phyloP scores from a whole-genome alignment of 92 coral and sea anemone genomes.

The Hydrozoanthus gracilis region DNA sequence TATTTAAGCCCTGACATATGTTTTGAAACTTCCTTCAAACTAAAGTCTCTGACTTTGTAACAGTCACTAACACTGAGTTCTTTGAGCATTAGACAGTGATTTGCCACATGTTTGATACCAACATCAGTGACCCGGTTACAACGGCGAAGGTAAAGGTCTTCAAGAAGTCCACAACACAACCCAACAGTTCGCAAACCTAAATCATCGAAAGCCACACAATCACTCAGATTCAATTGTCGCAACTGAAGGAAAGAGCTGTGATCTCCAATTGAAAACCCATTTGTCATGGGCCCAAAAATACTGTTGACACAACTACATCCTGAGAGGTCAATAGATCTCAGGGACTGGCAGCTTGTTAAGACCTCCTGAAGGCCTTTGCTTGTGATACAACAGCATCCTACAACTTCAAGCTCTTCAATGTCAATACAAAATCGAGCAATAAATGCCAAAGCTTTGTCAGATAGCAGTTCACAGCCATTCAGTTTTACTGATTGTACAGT shows the following conservation, averaged over 20 bases:
- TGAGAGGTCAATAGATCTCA: conserved; percentile 71
- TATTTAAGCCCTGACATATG: conserved; percentile 80
- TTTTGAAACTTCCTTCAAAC: conserved; percentile 90
- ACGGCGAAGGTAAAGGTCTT: conserved; percentile 86
- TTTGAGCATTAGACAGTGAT: conserved; percentile 78
- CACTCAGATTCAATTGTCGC: conserved; percentile 89
- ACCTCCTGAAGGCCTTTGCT: conserved; percentile 93
- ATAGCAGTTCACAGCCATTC: conserved; percentile 88
- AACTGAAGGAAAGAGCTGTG: conserved; percentile 76
- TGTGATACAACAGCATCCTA: conserved; percentile 92
- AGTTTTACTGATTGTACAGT: conserved; percentile 81
- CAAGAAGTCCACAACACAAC: conserved; percentile 83
- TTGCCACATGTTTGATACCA: conserved; percentile 94
- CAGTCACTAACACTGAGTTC: conserved; percentile 98
- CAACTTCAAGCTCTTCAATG: conserved; percentile 81
- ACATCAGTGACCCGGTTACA: conserved; percentile 93
- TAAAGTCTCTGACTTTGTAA: conserved; percentile 92
- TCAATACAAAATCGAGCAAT: conserved; percentile 95
- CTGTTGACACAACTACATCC: conserved; percentile 95
- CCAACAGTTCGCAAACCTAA: conserved; percentile 89
- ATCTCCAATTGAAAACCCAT: conserved; percentile 84
- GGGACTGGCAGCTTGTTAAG: conserved; percentile 73
- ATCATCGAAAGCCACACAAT: conserved; percentile 99
- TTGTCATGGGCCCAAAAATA: conserved; percentile 75
- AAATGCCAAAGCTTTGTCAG: conserved; percentile 91